Evolutionary conservation across 2,888 invertebrate species (phyloP).

Genomic region (Volucella zonaria): DNA sequence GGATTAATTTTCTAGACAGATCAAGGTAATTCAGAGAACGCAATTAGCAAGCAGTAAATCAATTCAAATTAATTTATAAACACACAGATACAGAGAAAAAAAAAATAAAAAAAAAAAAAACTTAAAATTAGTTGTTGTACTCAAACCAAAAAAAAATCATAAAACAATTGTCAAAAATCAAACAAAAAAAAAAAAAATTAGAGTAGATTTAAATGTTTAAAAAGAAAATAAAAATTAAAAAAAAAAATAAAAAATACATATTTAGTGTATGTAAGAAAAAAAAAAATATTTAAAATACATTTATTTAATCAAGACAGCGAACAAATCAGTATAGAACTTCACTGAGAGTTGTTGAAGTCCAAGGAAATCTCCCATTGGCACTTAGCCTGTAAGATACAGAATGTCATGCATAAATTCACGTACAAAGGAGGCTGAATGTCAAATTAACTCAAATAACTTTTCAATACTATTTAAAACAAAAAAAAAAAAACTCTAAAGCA

Average conservation of each 20-base stretch:
- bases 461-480: no score
- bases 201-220: constrained; percentile 63
- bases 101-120: constrained; percentile 14
- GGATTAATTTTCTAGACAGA: constrained; percentile 23
- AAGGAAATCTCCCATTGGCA: constrained; percentile 14
- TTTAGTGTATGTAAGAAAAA: background rate
- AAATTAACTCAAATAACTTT: constrained; percentile 56
- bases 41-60: background rate
- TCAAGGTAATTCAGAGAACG: background rate
- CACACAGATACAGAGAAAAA: background rate
- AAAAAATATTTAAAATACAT: constrained; percentile 72
- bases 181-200: constrained; percentile 24
- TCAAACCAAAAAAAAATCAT: background rate
- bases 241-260: constrained; percentile 26
- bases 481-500: background rate
- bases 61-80: background rate
- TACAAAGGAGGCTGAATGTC: constrained; percentile 70
- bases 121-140: constrained; percentile 61
- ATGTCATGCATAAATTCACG: constrained; percentile 56
- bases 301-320: constrained; percentile 46
- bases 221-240: constrained; percentile 23
- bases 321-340: constrained; percentile 5
- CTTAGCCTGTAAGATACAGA: constrained; percentile 15
- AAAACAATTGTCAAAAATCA: background rate
- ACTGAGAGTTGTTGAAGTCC: constrained; percentile 38